Evolutionary conservation across 2,888 invertebrate species (phyloP), one percentile per base, ranked within the genome.

Genomic region (Glaucopsyche alexis): DNA sequence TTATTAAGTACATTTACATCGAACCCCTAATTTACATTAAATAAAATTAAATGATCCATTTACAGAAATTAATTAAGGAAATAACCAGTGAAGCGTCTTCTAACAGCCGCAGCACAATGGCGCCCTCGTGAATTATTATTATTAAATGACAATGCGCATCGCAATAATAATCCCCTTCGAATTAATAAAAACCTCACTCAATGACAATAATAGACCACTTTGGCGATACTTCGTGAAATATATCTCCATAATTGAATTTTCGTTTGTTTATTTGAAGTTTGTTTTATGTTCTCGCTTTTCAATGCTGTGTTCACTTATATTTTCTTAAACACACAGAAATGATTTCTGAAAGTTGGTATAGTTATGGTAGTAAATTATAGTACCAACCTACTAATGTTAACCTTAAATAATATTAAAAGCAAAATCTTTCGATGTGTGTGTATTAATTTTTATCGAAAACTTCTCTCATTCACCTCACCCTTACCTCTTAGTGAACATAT

Each of bases 21-120:
- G 47, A 47, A 47, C 91, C 90, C 88, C 87, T 89, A 85, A 91
- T 92, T 93, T 92, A 88, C 88, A 93, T 91, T 91, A 90, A 90
- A 91, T 93, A 84, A 92, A 92, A 93, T 92, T 93, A 92, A 92
- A 93, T 93, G 92, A 93, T 91, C 86, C 93, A 91, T 92, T 92
- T 91, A 90, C 81, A 88, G 87, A 91, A 90, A 92, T 90, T 93
- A 93, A 93, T 92, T 93, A 93, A 92, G 84, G 87, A 90, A 86
- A 85, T 86, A 87, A 81, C 85, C 93, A 90, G 87, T 91, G 91
- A 86, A 88, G 87, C 93, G 91, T 84, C 83, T 84, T 85, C 83
- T 85, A 83, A 83, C 84, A 83, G 83, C 85, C 85, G 83, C 85
- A 81, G 79, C 84, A 82, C 83, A 79, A 77, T 74, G 69, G 75